Evolutionary conservation across 1,140 invertebrate species (phyloP), one percentile per base, ranked within the genome.

Genomic region (Drosophila erecta): DNA sequence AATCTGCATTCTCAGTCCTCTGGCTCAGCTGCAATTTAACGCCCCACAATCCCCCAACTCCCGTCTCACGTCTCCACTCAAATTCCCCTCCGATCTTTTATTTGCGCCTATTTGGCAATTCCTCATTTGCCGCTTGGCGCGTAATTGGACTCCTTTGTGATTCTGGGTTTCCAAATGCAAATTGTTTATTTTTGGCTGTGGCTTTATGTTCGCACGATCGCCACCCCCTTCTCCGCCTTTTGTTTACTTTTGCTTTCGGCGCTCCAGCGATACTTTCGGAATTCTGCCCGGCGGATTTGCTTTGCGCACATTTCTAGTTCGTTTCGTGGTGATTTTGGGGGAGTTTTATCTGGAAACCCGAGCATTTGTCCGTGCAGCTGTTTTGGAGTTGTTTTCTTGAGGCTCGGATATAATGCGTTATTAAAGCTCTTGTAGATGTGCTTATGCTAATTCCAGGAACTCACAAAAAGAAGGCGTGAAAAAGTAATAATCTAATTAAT

Each of bases 151-250:
- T 81, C 79, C 76, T 58, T 66, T 61, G 44, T 51, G 56, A 64
- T 58, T 51, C 66, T 57, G 35, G 35, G 27, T 57, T 75, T 51
- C 64, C 58, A 50, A 73, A 73, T 72, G 53, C 51, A 60, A 56
- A 86, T 71, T 87, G 79, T 83, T 89, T 87, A 89, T 83, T 87
- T 87, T 87, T 76, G 83, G 78, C 61, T 53, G 62, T 76, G 77
- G 49, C 55, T 66, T 54, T 62, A 38, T 79, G 71, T 56, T 35
- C 56, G 55, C 50, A 24, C 38, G 46, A 35, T 69, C 67, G 55
- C 59, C 79, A 57, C 61, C 77, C 62, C 49, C 64, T 50, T 38
- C 65, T 35, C 27, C 54, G 44, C 46, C 65, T 59, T 59, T 71
- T 71, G 67, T 71, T 71, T 71, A 71, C 50, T 76, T 84, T 84